A percentile compares a stretch with the other conserved stretches of the same genome.
Conservation (phyloP, 1,140 invertebrate species). For the Brachionus manjavacas region DNA sequence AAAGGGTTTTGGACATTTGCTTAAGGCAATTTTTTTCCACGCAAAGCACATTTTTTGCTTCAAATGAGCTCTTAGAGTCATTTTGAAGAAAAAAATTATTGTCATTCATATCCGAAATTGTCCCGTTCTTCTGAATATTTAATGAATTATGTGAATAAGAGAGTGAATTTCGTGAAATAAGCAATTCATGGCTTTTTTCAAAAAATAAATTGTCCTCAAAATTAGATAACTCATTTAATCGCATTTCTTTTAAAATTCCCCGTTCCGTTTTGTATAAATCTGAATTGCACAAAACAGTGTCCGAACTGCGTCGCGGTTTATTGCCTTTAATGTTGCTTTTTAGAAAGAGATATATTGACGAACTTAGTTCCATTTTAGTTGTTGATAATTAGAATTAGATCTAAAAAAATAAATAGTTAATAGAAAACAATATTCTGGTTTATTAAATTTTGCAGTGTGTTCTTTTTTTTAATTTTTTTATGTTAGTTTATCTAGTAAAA, state of each 20-base stretch:
- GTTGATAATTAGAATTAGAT: neutral
- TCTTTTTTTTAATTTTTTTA: no score
- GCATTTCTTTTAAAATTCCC: neutral
- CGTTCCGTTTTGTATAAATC: neutral
- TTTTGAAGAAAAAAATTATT: neutral
- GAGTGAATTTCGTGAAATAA: neutral
- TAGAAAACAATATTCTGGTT: no score
- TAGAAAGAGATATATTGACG: neutral
- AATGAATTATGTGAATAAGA: neutral
- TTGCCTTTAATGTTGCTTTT: neutral
- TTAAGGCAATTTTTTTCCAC: neutral
- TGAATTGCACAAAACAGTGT: neutral
- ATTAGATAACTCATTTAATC: neutral
- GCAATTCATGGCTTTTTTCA: neutral
- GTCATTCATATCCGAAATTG: neutral
- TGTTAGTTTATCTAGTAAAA: no score
- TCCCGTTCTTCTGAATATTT: neutral
- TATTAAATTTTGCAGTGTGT: no score
- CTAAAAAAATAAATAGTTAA: neutral
- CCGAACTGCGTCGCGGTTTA: neutral
- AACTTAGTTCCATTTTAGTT: neutral
- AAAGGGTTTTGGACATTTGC: neutral
- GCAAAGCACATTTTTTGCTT: neutral
- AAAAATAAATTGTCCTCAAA: neutral
- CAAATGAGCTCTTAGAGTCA: neutral